Base-by-base conservation (phyloP, 1,140 invertebrate species). In the Parapsyche elsis region DNA sequence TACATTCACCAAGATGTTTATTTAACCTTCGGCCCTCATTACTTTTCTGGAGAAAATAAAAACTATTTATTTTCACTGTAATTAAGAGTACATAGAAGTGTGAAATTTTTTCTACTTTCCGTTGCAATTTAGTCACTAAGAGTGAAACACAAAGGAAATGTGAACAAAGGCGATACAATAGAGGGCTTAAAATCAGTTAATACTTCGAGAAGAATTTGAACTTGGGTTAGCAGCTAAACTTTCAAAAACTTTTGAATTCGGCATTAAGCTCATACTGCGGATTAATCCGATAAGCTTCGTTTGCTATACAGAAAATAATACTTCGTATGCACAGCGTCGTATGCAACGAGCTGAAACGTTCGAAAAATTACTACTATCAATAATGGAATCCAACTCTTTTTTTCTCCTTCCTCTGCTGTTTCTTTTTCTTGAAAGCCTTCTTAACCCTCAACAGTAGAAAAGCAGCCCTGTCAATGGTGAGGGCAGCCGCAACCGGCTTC, bases 391-490 rank as follows among this genome's bases (percentile, higher is more conserved):
- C 1, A 9, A 91, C 90, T 90, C 84, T 91, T 93, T 93, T 93
- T 88, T 94, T 94, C 79, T 96, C 94, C 85, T 96, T 96, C 79
- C 94, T 90, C 85, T 94, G 93, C 85, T 95, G 92, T 84, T 94
- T 93, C 87, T 96, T 96, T 90, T 95, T 96, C 87, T 95, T 95
- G 88, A 97, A 97, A 21, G 95, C 95, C 85, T 94, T 93, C 85
- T 96, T 96, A 49, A 97, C 95, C 81, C 95, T 88, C 77, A 97
- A 90, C 78, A 97, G 91, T 19, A 97, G 90, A 87, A 97, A 97
- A 21, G 95, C 96, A 38, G 95, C 95, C 79, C 94, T 90, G 88
- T 95, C 95, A 85, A 96, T 95, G 78, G 94, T 95, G 80, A 96
- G 89, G 30, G 91, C 91, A 46, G 88, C 21, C 46, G 87, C 88